Percentiles rank a stretch among this genome's conserved stretches.
Evolutionary conservation across 2,113 vertebrate genomes (phyloP).

Genomic region (Chaenocephalus aceratus): DNA sequence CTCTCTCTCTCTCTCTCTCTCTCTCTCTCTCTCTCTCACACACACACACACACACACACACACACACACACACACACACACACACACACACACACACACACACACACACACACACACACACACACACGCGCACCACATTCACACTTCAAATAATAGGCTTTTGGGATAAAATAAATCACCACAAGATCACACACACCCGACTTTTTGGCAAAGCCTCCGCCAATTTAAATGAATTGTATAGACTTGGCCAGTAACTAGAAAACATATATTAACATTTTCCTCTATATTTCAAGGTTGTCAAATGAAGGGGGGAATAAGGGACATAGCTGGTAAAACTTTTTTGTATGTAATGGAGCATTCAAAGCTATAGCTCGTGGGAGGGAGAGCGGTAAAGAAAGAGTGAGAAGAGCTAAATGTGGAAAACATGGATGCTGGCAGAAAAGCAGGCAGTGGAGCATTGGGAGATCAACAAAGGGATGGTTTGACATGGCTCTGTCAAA

Average conservation of each 20-base stretch:
- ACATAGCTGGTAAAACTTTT: constrained; percentile 75
- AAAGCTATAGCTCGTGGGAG: constrained; percentile 59
- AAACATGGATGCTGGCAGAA: constrained; percentile 75
- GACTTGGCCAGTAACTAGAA: constrained; percentile 63
- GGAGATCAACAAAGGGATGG: constrained; percentile 73
- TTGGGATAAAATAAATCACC: constrained; percentile 78
- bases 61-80: constrained; percentile 44
- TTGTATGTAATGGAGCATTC: constrained; percentile 63
- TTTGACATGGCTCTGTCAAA: constrained; percentile 81
- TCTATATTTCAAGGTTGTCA: constrained; percentile 74
- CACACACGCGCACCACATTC: constrained; percentile 40
- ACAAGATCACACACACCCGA: constrained; percentile 65
- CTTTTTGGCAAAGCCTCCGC: constrained; percentile 59
- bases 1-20: too few species aligned
- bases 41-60: background rate
- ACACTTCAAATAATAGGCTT: constrained; percentile 72
- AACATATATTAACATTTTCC: constrained; percentile 77
- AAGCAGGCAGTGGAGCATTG: constrained; percentile 46
- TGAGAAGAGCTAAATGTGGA: constrained; percentile 79
- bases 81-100: constrained; percentile 1
- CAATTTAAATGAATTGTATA: constrained; percentile 75
- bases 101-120: constrained; percentile 52
- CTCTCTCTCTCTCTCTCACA: background rate
- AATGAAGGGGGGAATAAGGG: constrained; percentile 50
- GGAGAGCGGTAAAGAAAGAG: constrained; percentile 54